Conservation (phyloP, 2,113 vertebrate genomes). For the Sialia sialis region DNA sequence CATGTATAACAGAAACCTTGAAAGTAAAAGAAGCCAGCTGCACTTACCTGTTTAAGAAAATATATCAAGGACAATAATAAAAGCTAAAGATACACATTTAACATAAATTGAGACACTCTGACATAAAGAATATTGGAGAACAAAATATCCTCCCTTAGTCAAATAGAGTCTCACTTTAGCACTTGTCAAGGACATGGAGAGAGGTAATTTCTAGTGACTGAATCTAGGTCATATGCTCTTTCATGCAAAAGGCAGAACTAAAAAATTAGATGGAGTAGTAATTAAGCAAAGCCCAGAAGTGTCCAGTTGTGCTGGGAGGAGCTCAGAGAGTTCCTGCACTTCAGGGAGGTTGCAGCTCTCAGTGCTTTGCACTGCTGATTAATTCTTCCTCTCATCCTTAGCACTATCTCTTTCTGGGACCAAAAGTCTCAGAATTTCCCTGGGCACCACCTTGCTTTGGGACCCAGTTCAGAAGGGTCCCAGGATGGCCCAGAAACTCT, state of each 20-base stretch:
- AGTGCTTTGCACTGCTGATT: background rate
- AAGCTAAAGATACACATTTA: background rate
- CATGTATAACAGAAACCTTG: background rate
- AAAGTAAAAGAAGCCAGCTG: background rate
- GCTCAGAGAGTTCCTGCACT: background rate
- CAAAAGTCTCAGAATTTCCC: background rate
- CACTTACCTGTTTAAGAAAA: background rate
- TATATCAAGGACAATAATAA: background rate
- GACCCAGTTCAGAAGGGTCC: background rate
- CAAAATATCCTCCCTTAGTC: background rate
- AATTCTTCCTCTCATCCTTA: background rate
- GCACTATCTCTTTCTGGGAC: background rate
- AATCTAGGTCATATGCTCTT: background rate
- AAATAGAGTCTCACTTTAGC: background rate
- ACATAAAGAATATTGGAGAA: background rate
- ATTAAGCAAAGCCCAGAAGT: slow-evolving; percentile 23
- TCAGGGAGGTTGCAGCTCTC: background rate
- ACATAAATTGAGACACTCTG: background rate
- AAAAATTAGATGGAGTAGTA: background rate
- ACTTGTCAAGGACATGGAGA: background rate
- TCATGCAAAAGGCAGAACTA: background rate
- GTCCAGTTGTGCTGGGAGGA: background rate
- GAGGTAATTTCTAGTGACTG: background rate
- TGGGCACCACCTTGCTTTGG: background rate
- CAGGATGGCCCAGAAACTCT: background rate